Base-by-base conservation (phyloP, 2,888 invertebrate species). In the Tenthredo livida region DNA sequence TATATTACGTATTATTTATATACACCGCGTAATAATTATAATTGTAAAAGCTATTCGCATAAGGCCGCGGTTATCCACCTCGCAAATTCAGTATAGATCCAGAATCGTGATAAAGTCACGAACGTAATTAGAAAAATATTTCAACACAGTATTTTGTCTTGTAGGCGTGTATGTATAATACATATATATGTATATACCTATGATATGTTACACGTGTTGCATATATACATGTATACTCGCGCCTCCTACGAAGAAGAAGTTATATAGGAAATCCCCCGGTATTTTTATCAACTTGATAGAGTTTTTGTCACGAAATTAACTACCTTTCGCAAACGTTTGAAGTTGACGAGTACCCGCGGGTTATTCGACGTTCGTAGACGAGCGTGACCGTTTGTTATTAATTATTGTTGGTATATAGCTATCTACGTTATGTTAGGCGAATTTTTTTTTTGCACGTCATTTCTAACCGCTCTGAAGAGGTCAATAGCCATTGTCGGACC, bases 351-450 rank as follows among this genome's bases (percentile, higher is more conserved):
- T 33, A 21, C 40, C 21, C 40, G 65, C 75, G 21, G 25, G 29
- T 43, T 21, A 37, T 83, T 29, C 47, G 43, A 47, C 61, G 78
- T 65, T 37, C 43, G n/a, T n/a, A 25, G 80, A 61, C 21, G 37
- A 80, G 58, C 80, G 80, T 80, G 80, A 80, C 80, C 61, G 61
- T 80, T 80, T 65, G 80, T 80, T 80, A 80, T 80, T 80, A 80
- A 80, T 80, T 80, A 77, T 77, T 77, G 33, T 54, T 37, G 21
- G 25, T 40, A 47, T 40, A 47, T 77, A 29, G 77, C 50, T 12
- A 1, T 12, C 1, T 15, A 50, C 50, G 17, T 77, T 17, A 7
- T 77, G 29, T 29, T 77, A 4, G 54, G 77, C 10, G 33, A 50
- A 7, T 70, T 61, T 80, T 65, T 67, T 65, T 61, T 80, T 65